These are phyloP conservation scores for Tribolium freemani DNA, from an alignment of 2,888 invertebrate genomes.

Conservation along the genomic window DNA sequence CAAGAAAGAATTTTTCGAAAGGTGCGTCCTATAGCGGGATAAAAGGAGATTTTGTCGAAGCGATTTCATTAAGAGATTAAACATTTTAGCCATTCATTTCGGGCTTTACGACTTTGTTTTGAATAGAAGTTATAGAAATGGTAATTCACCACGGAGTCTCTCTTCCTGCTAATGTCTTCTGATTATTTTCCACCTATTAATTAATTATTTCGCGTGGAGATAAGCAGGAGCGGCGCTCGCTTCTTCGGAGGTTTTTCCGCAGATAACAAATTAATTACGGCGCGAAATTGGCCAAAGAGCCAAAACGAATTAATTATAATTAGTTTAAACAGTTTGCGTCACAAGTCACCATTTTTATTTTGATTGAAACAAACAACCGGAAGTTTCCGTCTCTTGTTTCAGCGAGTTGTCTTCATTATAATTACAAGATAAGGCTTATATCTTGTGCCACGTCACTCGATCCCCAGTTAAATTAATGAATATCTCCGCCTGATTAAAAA, in stretches of 20 bases:
- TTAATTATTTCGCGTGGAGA: slow-evolving; percentile 32
- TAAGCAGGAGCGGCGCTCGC: slow-evolving; percentile 29
- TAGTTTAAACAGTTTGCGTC: no score
- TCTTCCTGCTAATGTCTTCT: slow-evolving; percentile 28
- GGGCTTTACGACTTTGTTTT: slow-evolving; percentile 16
- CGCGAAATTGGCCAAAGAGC: neutral
- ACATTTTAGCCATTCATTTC: slow-evolving; percentile 5
- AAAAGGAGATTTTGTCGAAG: neutral
- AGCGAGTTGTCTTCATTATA: neutral
- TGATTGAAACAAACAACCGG: neutral
- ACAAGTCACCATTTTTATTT: neutral
- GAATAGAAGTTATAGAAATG: slow-evolving; percentile 18
- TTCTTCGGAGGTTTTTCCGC: slow-evolving; percentile 19
- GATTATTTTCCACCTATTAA: slow-evolving; percentile 35
- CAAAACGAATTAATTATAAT: neutral
- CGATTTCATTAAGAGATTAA: slow-evolving; percentile 19
- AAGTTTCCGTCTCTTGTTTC: neutral
- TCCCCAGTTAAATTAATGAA: neutral
- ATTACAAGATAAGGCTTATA: neutral
- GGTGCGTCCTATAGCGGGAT: no score
- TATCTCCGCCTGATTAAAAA: neutral
- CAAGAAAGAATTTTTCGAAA: neutral
- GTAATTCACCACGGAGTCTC: slow-evolving; percentile 35
- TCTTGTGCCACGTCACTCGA: neutral
- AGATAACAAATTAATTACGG: slow-evolving; percentile 35